Conservation (phyloP, 2,888 invertebrate species). For the Watsonalla cultraria region DNA sequence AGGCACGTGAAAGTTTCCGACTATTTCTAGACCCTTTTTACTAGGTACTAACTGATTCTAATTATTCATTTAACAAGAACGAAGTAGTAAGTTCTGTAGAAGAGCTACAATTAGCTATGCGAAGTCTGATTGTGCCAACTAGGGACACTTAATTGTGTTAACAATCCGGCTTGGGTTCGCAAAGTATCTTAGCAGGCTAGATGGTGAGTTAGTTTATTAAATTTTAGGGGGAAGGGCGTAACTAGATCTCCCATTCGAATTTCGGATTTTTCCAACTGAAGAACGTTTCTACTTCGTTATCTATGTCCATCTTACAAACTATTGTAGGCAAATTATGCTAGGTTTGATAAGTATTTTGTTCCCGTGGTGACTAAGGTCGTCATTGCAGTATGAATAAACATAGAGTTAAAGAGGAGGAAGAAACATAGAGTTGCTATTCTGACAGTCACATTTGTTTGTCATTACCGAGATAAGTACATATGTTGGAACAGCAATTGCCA, state of each 20-base stretch:
- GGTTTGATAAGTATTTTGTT: no score
- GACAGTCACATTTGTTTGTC: no score
- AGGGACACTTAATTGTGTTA: slow-evolving; percentile 58
- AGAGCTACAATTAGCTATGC: slow-evolving; percentile 62
- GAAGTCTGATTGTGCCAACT: slow-evolving; percentile 54
- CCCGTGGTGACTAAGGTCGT: no score
- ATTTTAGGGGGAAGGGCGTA: background rate
- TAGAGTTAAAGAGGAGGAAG: no score
- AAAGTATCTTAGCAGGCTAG: slow-evolving; percentile 14
- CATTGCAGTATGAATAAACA: no score
- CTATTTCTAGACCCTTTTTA: background rate
- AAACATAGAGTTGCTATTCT: no score
- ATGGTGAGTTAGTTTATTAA: slow-evolving; percentile 9
- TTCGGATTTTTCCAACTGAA: background rate
- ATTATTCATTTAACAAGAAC: slow-evolving; percentile 44
- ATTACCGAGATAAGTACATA: no score
- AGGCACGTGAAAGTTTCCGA: background rate
- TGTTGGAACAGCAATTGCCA: no score
- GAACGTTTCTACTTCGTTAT: no score
- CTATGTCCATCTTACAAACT: no score
- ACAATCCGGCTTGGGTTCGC: slow-evolving; percentile 28
- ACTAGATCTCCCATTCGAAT: background rate
- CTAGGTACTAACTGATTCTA: slow-evolving; percentile 27
- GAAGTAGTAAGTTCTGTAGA: slow-evolving; percentile 33
- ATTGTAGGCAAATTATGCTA: no score